These are phyloP conservation scores for Heliconius himera DNA, from an alignment of 1,140 invertebrate species.

Conservation along the genomic window DNA sequence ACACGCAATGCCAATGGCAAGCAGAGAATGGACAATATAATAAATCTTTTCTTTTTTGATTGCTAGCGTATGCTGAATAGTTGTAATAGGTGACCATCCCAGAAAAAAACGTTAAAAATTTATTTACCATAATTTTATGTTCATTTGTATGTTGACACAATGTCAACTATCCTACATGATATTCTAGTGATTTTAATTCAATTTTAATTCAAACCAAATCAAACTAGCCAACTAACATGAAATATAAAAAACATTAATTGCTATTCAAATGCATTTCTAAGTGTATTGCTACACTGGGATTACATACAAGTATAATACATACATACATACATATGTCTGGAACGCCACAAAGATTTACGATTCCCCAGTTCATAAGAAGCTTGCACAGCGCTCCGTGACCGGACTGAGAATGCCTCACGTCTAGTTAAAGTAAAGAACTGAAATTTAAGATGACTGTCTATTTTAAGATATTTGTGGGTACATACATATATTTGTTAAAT, in stretches of 20 bases:
- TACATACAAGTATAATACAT: conserved; percentile 5
- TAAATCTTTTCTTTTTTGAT: too few relatives aligned
- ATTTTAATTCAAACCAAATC: too few relatives aligned
- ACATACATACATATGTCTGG: conserved; percentile 11
- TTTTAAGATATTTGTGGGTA: background rate
- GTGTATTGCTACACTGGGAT: background rate
- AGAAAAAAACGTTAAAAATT: too few relatives aligned
- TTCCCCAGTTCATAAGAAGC: conserved; percentile 23
- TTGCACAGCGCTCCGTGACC: conserved; percentile 19
- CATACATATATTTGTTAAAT: background rate
- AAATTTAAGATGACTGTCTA: conserved; percentile 4
- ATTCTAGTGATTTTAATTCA: too few relatives aligned
- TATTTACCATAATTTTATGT: too few relatives aligned
- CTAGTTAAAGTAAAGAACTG: conserved; percentile 14
- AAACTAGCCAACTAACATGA: too few relatives aligned
- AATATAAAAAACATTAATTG: background rate
- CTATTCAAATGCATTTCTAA: background rate
- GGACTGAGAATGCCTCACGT: conserved; percentile 9
- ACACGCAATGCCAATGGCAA: too few relatives aligned
- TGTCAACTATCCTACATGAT: too few relatives aligned
- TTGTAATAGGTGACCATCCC: too few relatives aligned
- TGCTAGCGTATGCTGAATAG: too few relatives aligned
- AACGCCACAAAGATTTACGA: conserved; percentile 26
- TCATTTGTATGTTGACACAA: too few relatives aligned
- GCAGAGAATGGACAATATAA: too few relatives aligned